A percentile compares a stretch with the other conserved stretches of the same genome.
Evolutionary conservation across 2,797 vertebrate genomes (phyloP).

Genomic region (Coreius guichenoti): DNA sequence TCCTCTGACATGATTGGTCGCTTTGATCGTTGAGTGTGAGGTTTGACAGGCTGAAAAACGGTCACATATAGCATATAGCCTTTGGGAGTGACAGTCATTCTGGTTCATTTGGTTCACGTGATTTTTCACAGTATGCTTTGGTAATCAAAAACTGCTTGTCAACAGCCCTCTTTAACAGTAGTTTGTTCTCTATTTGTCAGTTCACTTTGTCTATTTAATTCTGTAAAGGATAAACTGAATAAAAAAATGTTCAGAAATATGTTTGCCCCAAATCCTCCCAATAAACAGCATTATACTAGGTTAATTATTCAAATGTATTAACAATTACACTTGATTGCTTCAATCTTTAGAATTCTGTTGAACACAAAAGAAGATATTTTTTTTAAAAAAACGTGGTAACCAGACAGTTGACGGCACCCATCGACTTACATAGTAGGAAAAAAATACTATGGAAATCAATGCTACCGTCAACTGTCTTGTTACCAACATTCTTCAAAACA

Average conservation of each 20-base stretch:
- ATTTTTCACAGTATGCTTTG: constrained; percentile 17
- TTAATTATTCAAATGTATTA: too few species aligned
- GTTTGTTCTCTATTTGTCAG: background rate
- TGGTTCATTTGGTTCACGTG: background rate
- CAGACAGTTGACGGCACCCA: too few species aligned
- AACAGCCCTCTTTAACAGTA: background rate
- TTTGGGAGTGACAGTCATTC: background rate
- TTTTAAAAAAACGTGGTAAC: too few species aligned
- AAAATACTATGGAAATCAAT: too few species aligned
- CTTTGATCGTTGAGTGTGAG: background rate
- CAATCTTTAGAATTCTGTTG: background rate
- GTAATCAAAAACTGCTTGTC: background rate
- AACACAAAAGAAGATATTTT: too few species aligned
- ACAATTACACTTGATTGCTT: background rate
- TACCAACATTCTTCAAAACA: too few species aligned
- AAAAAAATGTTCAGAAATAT: background rate
- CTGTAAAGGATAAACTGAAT: background rate
- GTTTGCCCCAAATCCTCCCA: background rate
- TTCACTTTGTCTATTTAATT: background rate
- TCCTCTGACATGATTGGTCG: background rate
- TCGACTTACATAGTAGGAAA: too few species aligned
- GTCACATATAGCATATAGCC: background rate
- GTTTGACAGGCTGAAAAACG: background rate
- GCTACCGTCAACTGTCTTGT: too few species aligned
- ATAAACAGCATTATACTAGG: background rate